These are phyloP conservation scores for Eupithecia centaureata DNA, from an alignment of 2,888 invertebrate genomes.

Conservation along the genomic window DNA sequence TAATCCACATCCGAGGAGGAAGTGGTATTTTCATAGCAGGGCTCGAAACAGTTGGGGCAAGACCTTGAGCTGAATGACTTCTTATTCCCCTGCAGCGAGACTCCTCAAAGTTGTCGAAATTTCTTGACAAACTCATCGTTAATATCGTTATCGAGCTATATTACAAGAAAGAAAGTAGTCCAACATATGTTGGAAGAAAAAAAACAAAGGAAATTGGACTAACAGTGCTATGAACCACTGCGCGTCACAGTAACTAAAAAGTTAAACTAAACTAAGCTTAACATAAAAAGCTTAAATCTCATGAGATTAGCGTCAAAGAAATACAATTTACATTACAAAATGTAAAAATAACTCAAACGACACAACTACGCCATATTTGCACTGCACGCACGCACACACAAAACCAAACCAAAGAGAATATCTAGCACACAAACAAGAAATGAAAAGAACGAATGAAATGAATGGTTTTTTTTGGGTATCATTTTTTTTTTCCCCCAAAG, in stretches of 20 bases:
- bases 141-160: slow-evolving; percentile 53
- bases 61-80: slow-evolving; percentile 78
- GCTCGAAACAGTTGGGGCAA: slow-evolving; percentile 64
- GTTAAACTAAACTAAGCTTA: slow-evolving; percentile 50
- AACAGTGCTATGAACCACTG: slow-evolving; percentile 52
- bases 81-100: slow-evolving; percentile 57
- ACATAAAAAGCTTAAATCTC: slow-evolving; percentile 68
- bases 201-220: slow-evolving; percentile 63
- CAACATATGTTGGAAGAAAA: slow-evolving; percentile 70
- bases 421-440: not conserved
- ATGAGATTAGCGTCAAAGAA: slow-evolving; percentile 75
- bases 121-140: slow-evolving; percentile 64
- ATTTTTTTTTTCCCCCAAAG: no score
- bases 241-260: slow-evolving; percentile 48
- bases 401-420: no score
- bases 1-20: slow-evolving; percentile 79
- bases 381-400: slow-evolving; percentile 37
- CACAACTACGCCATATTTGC: slow-evolving; percentile 72
- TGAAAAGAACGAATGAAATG: not conserved
- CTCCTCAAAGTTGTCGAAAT: slow-evolving; percentile 53
- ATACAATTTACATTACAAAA: slow-evolving; percentile 73
- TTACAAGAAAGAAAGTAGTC: slow-evolving; percentile 62
- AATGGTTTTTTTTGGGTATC: no score
- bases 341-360: slow-evolving; percentile 73
- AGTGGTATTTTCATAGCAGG: slow-evolving; percentile 79